Evolutionary conservation across 2,888 invertebrate genomes (phyloP), one percentile per base, ranked within the genome.

Genomic region (Bugula neritina): DNA sequence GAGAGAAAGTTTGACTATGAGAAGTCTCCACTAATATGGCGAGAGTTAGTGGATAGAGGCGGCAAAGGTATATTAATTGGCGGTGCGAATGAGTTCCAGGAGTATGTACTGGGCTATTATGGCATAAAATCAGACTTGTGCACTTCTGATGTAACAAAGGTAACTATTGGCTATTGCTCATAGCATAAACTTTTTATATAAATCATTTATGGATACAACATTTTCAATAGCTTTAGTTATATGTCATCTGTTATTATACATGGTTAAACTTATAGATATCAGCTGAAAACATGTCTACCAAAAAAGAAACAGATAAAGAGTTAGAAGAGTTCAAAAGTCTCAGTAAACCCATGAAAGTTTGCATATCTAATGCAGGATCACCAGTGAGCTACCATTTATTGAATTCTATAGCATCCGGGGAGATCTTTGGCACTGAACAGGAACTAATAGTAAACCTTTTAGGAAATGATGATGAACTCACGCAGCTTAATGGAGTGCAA

Each of bases 61-160:
- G 84, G 85, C 5, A 84, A 84, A 75, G 84, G 84, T 31, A 79
- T 81, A 31, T 77, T 83, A 1, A 82, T 85, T 54, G 84, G 84
- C 35, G 83, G 81, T n/a, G 79, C 81, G 2, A 84, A 83, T 75
- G 84, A 84, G 54, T 84, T 84, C 72, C 80, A 70, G 29, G 70
- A 70, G 31, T 70, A 80, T 71, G 77, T 73, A 3, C 54, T 78
- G 43, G 80, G 78, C 0, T 85, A 84, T 74, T 84, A 85, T 74
- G 81, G 79, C n/a, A 73, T 82, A 1, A 77, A 79, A 72, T 82
- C 83, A 5, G 72, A 75, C 3, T 74, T 82, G 69, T 74, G 73
- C 35, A 82, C 81, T 72, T 73, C 77, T 35, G 80, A 82, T 74
- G 80, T 82, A 81, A 71, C 54, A 2, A 78, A 78, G 70, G 70